phyloP scores from a whole-genome alignment of 2,113 vertebrate genomes.

The Thermophis baileyi region DNA sequence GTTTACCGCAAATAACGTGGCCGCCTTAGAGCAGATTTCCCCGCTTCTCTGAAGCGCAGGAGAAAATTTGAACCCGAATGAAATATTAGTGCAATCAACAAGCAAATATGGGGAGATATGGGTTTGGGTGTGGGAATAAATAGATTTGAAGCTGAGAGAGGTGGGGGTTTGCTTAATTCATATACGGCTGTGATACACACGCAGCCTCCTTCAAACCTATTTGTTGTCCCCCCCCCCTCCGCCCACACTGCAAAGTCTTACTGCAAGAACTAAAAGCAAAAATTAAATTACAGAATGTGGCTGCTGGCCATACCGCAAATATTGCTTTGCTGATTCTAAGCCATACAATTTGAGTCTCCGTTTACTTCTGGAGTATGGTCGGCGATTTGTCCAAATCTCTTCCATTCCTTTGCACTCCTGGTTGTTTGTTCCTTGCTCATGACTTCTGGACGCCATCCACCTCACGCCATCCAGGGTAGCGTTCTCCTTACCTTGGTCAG shows the following conservation, averaged over 20 bases:
- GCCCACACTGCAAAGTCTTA: not conserved
- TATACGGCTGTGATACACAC: not conserved
- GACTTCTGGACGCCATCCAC: rapidly evolving
- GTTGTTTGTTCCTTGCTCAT: rapidly evolving
- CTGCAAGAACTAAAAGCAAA: not conserved
- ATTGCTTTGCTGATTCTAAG: rapidly evolving
- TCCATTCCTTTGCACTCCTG: not conserved
- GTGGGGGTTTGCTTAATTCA: not conserved
- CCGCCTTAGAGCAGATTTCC: not conserved
- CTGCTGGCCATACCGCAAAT: not conserved
- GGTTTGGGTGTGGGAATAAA: not conserved
- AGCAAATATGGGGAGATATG: not conserved
- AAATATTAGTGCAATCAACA: not conserved
- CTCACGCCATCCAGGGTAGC: rapidly evolving
- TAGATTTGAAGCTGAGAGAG: too few relatives aligned
- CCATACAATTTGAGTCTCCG: not conserved
- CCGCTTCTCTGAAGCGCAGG: too few relatives aligned
- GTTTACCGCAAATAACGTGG: not conserved
- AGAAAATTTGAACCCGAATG: not conserved
- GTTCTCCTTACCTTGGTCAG: not conserved
- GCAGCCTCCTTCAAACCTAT: not conserved
- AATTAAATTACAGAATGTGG: rapidly evolving
- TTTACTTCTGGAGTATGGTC: not conserved
- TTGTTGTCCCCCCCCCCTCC: not conserved
- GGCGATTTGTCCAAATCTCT: not conserved